Evolutionary conservation across 35 echinoderm and acorn worm species (phyloP).

Genomic region (Apostichopus californicus): DNA sequence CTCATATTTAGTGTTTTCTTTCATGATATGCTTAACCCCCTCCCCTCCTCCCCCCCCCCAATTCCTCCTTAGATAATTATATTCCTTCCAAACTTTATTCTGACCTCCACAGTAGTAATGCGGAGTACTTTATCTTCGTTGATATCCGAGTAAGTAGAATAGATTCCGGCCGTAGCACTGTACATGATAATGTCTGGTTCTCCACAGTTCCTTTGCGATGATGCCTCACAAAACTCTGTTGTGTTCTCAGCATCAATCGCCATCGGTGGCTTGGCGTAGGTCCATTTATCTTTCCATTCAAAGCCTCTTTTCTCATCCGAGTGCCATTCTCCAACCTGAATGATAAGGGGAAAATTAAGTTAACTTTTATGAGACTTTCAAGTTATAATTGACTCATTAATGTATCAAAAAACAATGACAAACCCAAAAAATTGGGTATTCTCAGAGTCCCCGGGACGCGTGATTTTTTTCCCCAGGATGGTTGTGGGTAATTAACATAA

Average conservation of each 20-base stretch:
- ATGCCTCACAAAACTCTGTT: background rate
- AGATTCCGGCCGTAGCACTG: background rate
- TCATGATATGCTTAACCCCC: no score
- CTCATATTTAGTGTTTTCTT: no score
- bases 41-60: no score
- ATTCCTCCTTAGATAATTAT: no score
- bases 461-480: no score
- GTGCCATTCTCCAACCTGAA: constrained; percentile 20
- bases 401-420: no score
- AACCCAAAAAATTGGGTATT: no score
- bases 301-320: background rate
- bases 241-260: background rate
- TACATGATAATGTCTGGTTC: background rate
- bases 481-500: no score
- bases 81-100: background rate
- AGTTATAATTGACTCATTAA: no score
- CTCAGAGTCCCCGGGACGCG: no score
- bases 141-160: background rate
- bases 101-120: background rate
- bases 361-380: no score
- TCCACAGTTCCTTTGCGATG: background rate
- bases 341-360: background rate
- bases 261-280: background rate
- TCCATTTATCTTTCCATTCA: background rate
- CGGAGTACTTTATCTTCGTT: constrained; percentile 6